Conservation (phyloP, 1,140 invertebrate species). For the Pogonus chalceus region DNA sequence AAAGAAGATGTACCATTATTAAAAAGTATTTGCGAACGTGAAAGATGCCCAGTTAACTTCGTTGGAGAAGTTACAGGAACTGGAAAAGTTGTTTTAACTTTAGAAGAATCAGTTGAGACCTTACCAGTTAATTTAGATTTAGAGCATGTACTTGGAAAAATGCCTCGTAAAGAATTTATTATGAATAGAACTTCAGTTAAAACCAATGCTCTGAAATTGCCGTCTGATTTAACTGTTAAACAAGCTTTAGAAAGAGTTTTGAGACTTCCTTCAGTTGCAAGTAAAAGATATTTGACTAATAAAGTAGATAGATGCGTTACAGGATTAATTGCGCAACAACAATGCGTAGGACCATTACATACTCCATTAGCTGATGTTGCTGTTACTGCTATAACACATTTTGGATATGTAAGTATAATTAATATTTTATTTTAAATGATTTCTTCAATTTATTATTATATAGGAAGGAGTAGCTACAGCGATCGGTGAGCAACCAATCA, state of each 20-base stretch:
- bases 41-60: slow-evolving; percentile 86
- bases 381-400: slow-evolving; percentile 76
- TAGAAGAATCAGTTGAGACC: slow-evolving; percentile 32
- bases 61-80: slow-evolving; percentile 86
- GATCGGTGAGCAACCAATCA: slow-evolving; percentile 95
- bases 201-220: slow-evolving; percentile 39
- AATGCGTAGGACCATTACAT: slow-evolving; percentile 93
- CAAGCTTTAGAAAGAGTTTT: slow-evolving; percentile 72
- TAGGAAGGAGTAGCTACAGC: slow-evolving; percentile 82
- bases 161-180: slow-evolving; percentile 66
- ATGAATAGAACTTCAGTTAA: slow-evolving; percentile 31
- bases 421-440: slow-evolving; percentile 8
- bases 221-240: slow-evolving; percentile 43
- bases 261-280: slow-evolving; percentile 80
- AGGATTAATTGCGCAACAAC: slow-evolving; percentile 92
- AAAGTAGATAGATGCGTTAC: slow-evolving; percentile 94
- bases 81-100: slow-evolving; percentile 63
- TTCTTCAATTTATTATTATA: slow-evolving; percentile 8
- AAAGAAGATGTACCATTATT: slow-evolving; percentile 53
- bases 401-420: slow-evolving; percentile 40
- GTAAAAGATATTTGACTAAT: slow-evolving; percentile 92
- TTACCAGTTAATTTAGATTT: slow-evolving; percentile 75
- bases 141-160: slow-evolving; percentile 80
- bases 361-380: slow-evolving; percentile 91
- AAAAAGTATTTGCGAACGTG: slow-evolving; percentile 65